These are phyloP conservation scores for Neopelma chrysocephalum DNA, from an alignment of 2,797 vertebrate genomes.

Conservation along the genomic window DNA sequence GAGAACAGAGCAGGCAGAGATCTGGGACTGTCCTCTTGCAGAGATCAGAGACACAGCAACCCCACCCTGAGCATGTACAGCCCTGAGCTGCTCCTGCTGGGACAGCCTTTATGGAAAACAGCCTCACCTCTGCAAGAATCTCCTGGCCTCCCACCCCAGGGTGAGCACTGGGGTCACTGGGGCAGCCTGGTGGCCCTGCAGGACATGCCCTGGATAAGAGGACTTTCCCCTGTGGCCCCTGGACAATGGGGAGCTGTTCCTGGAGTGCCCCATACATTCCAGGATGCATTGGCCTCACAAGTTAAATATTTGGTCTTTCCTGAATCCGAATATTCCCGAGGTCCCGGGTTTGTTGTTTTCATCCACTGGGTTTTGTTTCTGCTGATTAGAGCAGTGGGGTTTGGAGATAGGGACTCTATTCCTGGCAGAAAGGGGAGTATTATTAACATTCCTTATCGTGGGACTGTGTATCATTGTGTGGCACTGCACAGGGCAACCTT, in stretches of 20 bases:
- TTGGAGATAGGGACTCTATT: slow-evolving; percentile 52
- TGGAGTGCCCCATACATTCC: slow-evolving; percentile 40
- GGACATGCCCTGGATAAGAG: background rate
- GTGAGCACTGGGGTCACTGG: background rate
- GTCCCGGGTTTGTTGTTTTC: slow-evolving; percentile 47
- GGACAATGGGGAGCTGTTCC: background rate
- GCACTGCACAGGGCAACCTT: background rate
- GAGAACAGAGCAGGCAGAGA: background rate
- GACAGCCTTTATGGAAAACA: background rate
- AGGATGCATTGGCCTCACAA: slow-evolving; percentile 42
- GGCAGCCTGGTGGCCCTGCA: background rate
- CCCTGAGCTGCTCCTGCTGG: background rate
- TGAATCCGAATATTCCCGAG: slow-evolving; percentile 25
- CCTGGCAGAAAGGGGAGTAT: slow-evolving; percentile 47
- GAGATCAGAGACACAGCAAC: background rate
- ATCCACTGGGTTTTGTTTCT: background rate
- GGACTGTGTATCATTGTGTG: slow-evolving; percentile 3
- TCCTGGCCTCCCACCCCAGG: background rate
- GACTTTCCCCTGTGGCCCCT: background rate
- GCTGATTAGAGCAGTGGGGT: background rate
- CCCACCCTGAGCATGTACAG: accelerated
- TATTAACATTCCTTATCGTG: slow-evolving; percentile 26
- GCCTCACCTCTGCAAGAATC: background rate
- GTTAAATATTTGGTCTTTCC: slow-evolving; percentile 65
- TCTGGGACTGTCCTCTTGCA: background rate